Percentiles rank a stretch among this genome's conserved stretches.
Conservation (phyloP, 2,113 vertebrate genomes). For the Nannobrachium achirus region DNA sequence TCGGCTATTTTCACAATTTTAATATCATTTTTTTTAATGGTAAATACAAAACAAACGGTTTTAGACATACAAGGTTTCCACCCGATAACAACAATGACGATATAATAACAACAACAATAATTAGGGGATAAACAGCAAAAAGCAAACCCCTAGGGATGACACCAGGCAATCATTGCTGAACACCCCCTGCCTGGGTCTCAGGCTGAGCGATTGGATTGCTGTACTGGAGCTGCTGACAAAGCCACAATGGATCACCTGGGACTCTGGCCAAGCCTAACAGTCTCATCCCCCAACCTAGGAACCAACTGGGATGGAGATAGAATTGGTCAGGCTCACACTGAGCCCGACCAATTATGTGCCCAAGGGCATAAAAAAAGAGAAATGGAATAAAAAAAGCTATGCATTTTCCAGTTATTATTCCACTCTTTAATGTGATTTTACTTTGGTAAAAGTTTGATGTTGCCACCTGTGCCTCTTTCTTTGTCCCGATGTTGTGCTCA, state of each 20-base stretch:
- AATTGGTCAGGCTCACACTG: constrained; percentile 24
- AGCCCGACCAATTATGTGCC: constrained; percentile 15
- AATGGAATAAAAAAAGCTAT: no score
- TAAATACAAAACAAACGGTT: no score
- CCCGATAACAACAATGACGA: no score
- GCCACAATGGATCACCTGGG: constrained; percentile 48
- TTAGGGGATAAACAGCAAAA: constrained; percentile 50
- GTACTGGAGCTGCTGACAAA: constrained; percentile 43
- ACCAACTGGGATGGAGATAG: constrained; percentile 35
- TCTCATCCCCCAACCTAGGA: constrained; percentile 44
- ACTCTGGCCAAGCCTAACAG: constrained; percentile 61
- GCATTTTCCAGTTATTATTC: no score
- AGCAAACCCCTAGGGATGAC: constrained; percentile 35
- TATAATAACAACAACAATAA: constrained; percentile 51
- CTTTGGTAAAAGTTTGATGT: no score
- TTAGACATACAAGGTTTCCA: no score
- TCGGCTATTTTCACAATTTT: no score
- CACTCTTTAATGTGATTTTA: no score
- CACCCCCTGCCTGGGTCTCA: constrained; percentile 15
- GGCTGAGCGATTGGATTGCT: constrained; percentile 21
- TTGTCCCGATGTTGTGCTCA: no score
- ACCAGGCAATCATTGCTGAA: constrained; percentile 48
- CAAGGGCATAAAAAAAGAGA: no score
- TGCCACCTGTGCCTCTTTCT: no score
- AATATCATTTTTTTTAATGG: no score